Conservation (phyloP, 2,888 invertebrate species). For the Lasioglossum calceatum region DNA sequence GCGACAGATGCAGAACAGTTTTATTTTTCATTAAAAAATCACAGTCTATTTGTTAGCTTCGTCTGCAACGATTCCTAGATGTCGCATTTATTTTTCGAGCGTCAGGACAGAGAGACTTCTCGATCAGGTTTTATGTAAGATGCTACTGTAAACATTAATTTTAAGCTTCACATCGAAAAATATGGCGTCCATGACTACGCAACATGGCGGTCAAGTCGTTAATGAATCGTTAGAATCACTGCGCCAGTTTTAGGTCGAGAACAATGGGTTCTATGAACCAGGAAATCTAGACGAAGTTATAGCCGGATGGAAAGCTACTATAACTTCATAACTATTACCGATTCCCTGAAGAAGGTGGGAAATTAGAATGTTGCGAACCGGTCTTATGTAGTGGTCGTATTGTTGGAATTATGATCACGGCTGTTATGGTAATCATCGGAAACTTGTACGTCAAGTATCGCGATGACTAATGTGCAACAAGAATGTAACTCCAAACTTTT, state of each 20-base stretch:
- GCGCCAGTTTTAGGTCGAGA: constrained; percentile 31
- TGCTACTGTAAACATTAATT: not conserved
- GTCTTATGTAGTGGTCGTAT: not conserved
- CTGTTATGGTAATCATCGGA: not conserved
- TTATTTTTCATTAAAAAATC: too few relatives aligned
- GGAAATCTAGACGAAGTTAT: constrained; percentile 53
- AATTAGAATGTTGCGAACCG: constrained; percentile 3
- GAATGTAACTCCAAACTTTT: not conserved
- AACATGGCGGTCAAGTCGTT: not conserved
- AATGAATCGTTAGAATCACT: constrained; percentile 32
- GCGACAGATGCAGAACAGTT: too few relatives aligned
- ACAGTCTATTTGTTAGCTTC: too few relatives aligned
- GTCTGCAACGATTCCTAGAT: too few relatives aligned
- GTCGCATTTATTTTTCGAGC: too few relatives aligned
- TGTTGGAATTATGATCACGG: constrained; percentile 2
- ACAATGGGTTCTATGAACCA: constrained; percentile 52
- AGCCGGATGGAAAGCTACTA: constrained; percentile 50
- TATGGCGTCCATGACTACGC: not conserved
- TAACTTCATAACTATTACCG: constrained; percentile 33
- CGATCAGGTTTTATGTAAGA: not conserved
- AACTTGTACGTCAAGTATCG: not conserved
- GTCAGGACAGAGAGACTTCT: not conserved
- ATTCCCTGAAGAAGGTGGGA: constrained; percentile 37
- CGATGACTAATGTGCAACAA: not conserved
- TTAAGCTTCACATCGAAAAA: not conserved